A percentile compares a stretch with the other conserved stretches of the same genome.
These are phyloP conservation scores for Echinarachnius parma DNA, from an alignment of 53 echinoderm and acorn worm species.

Conservation along the genomic window DNA sequence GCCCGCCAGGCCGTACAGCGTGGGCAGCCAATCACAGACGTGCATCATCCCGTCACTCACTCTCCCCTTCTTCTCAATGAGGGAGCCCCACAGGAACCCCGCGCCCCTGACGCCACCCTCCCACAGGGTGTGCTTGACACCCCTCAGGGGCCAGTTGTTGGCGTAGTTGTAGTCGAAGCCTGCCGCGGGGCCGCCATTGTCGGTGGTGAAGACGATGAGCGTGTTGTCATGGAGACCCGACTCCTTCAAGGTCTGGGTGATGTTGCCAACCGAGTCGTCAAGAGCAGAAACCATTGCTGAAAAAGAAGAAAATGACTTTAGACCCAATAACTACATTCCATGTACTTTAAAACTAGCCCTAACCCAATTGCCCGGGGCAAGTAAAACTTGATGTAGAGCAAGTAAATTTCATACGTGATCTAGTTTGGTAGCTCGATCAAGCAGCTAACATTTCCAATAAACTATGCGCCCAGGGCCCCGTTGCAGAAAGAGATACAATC, in stretches of 20 bases:
- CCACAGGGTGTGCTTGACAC: constrained; percentile 79
- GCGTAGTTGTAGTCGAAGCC: constrained; percentile 85
- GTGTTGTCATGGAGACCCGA: constrained; percentile 80
- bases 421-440: too few relatives aligned
- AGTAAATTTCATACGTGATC: too few relatives aligned
- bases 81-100: constrained; percentile 76
- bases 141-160: constrained; percentile 84
- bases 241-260: constrained; percentile 63
- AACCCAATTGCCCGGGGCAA: too few relatives aligned
- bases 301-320: not conserved
- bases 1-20: constrained; percentile 75
- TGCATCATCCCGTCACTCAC: constrained; percentile 73
- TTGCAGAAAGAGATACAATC: too few relatives aligned
- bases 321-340: too few relatives aligned
- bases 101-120: constrained; percentile 88
- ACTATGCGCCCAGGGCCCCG: too few relatives aligned
- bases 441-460: too few relatives aligned
- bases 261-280: constrained; percentile 86
- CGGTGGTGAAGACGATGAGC: constrained; percentile 90
- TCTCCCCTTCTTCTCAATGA: constrained; percentile 61
- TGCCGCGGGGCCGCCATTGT: constrained; percentile 87
- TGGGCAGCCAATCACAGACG: constrained; percentile 89
- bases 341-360: too few relatives aligned
- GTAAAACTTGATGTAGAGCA: too few relatives aligned
- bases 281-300: constrained; percentile 91